phyloP scores from a whole-genome alignment of 2,888 invertebrate genomes.

The Notodonta dromedarius region DNA sequence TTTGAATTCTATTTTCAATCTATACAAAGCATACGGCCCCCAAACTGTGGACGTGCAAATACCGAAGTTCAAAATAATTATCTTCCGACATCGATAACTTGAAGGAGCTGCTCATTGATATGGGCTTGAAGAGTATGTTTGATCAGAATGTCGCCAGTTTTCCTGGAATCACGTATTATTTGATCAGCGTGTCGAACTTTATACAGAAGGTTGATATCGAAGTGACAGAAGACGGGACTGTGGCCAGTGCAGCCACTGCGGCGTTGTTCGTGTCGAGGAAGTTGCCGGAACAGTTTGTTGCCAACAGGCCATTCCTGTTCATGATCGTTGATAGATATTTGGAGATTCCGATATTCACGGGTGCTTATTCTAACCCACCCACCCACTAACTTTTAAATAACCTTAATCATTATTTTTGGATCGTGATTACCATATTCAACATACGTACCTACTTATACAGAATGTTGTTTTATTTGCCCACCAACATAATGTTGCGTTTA shows the following conservation, averaged over 20 bases:
- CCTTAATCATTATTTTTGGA: too few relatives aligned
- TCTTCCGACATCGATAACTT: constrained; percentile 71
- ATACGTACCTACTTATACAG: too few relatives aligned
- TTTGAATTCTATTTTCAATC: constrained; percentile 71
- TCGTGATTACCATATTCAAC: too few relatives aligned
- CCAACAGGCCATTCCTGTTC: constrained; percentile 69
- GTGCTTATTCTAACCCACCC: constrained; percentile 74
- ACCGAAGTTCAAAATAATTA: constrained; percentile 85
- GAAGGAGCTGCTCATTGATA: constrained; percentile 73
- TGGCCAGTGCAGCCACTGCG: constrained; percentile 53
- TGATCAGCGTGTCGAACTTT: constrained; percentile 59
- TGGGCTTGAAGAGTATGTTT: constrained; percentile 68
- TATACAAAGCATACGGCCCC: constrained; percentile 59
- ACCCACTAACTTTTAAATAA: constrained; percentile 54
- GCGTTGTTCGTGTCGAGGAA: constrained; percentile 47
- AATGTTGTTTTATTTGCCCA: too few relatives aligned
- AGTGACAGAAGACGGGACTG: constrained; percentile 69
- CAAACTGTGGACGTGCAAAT: constrained; percentile 81
- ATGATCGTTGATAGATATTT: constrained; percentile 66
- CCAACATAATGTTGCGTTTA: too few relatives aligned
- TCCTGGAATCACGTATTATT: constrained; percentile 52
- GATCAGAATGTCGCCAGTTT: constrained; percentile 55
- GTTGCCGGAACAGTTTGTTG: constrained; percentile 49
- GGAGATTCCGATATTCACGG: constrained; percentile 63
- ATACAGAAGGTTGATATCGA: constrained; percentile 73